phyloP scores from a whole-genome alignment of 2,797 vertebrate species.

The Propithecus perrieri region DNA sequence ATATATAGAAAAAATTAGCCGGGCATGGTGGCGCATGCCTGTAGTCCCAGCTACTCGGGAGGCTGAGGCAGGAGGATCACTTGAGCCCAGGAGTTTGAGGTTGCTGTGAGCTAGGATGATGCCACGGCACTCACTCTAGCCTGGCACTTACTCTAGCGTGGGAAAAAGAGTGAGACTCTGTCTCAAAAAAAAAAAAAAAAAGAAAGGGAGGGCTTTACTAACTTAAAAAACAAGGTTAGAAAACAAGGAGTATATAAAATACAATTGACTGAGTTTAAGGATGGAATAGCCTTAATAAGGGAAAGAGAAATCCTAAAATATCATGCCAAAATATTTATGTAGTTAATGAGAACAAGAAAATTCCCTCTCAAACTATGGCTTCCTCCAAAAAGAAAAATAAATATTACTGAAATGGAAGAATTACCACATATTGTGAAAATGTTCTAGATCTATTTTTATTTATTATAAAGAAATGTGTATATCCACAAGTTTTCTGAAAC shows the following conservation, averaged over 20 bases:
- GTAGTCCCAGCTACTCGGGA: too few relatives aligned
- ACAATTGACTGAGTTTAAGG: neutral
- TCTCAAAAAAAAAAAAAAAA: neutral
- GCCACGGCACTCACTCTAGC: too few relatives aligned
- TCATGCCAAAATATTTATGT: slow-evolving; percentile 6
- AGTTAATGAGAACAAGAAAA: slow-evolving; percentile 45
- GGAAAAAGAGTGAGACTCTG: too few relatives aligned
- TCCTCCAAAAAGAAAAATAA: slow-evolving; percentile 54
- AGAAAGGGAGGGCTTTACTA: neutral
- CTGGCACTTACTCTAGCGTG: too few relatives aligned
- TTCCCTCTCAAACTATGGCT: slow-evolving; percentile 15
- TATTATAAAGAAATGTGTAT: neutral
- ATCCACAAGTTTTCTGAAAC: slow-evolving; percentile 30
- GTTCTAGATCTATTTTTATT: slow-evolving; percentile 12
- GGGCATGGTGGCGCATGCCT: too few relatives aligned
- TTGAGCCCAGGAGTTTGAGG: too few relatives aligned
- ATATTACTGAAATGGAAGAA: slow-evolving; percentile 53
- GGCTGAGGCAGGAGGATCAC: too few relatives aligned
- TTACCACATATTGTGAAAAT: slow-evolving; percentile 14
- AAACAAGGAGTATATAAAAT: slow-evolving; percentile 48
- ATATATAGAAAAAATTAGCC: too few relatives aligned
- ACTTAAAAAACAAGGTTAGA: slow-evolving; percentile 6
- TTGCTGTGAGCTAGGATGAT: too few relatives aligned
- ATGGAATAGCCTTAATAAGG: neutral
- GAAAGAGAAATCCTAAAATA: slow-evolving; percentile 29